A percentile compares a stretch with the other conserved stretches of the same genome.
Conservation (phyloP, 2,113 vertebrate species). For the Bombycilla garrulus region DNA sequence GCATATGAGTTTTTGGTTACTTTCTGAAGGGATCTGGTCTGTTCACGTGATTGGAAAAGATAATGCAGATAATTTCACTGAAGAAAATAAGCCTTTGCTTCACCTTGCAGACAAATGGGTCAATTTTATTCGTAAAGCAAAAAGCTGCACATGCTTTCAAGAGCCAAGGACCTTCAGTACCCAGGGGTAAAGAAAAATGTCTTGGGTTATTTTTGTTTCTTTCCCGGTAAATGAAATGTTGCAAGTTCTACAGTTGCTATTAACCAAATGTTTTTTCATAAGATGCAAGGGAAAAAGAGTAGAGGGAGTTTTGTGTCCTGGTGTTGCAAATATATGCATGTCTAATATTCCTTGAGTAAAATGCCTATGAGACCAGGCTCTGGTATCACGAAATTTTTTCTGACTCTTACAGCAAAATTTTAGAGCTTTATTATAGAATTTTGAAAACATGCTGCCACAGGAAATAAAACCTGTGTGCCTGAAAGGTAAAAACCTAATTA, state of each 20-base stretch:
- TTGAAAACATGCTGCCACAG: background rate
- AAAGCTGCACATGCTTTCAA: background rate
- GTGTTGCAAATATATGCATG: background rate
- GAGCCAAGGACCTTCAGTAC: conserved; percentile 8
- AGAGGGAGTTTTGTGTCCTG: background rate
- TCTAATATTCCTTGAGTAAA: background rate
- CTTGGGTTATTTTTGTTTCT: conserved; percentile 29
- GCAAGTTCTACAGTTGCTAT: background rate
- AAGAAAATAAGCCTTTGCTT: background rate
- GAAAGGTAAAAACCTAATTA: conserved; percentile 43
- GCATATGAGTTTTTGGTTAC: background rate
- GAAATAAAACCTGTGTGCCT: conserved; percentile 13
- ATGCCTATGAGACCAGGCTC: background rate
- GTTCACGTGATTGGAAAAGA: background rate
- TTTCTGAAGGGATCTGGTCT: background rate
- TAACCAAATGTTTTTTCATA: background rate
- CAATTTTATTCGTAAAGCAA: conserved; percentile 40
- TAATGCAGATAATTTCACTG: background rate
- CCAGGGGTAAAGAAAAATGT: background rate
- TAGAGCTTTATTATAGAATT: background rate
- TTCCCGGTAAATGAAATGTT: background rate
- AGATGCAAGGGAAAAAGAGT: background rate
- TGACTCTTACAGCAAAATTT: background rate
- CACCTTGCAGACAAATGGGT: conserved; percentile 35
- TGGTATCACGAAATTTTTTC: background rate